Percentiles rank a stretch among this genome's conserved stretches.
Conservation (phyloP, 2,797 vertebrate species). For the Spizella passerina region DNA sequence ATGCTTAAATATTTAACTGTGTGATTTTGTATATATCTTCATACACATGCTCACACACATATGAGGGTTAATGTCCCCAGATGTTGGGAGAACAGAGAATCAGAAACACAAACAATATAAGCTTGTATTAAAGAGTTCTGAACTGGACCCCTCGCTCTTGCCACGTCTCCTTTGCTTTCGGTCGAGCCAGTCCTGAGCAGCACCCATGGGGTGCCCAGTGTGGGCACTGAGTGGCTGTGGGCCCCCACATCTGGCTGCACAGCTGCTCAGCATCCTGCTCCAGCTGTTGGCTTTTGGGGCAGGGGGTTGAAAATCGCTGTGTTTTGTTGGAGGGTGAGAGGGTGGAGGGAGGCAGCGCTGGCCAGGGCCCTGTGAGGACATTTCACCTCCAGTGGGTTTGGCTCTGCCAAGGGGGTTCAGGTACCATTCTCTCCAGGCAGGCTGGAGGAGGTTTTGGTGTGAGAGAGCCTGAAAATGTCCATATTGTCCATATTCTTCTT, state of each 20-base stretch:
- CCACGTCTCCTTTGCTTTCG: constrained; percentile 34
- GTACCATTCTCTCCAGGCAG: background rate
- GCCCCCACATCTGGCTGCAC: background rate
- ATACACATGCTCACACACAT: constrained; percentile 39
- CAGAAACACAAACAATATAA: constrained; percentile 69
- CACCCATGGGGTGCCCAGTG: rapidly evolving
- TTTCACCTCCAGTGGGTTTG: background rate
- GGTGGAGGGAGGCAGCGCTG: rapidly evolving
- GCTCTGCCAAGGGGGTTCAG: background rate
- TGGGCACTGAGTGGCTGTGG: background rate
- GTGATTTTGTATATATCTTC: constrained; percentile 74
- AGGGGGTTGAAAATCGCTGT: rapidly evolving
- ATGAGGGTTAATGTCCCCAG: constrained; percentile 65
- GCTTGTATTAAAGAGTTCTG: constrained; percentile 74
- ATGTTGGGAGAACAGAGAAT: constrained; percentile 61
- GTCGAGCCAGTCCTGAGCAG: background rate
- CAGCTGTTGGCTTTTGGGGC: background rate
- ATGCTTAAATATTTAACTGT: constrained; percentile 76
- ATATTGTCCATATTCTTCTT: background rate
- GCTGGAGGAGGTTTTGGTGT: background rate
- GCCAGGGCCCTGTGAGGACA: rapidly evolving
- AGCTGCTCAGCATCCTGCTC: background rate
- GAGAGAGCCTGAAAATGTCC: background rate
- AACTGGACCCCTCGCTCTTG: constrained; percentile 45
- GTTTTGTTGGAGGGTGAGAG: background rate